A percentile compares a stretch with the other conserved stretches of the same genome.
These are phyloP conservation scores for Burhinus oedicnemus DNA, from an alignment of 2,113 vertebrate genomes.

Conservation along the genomic window DNA sequence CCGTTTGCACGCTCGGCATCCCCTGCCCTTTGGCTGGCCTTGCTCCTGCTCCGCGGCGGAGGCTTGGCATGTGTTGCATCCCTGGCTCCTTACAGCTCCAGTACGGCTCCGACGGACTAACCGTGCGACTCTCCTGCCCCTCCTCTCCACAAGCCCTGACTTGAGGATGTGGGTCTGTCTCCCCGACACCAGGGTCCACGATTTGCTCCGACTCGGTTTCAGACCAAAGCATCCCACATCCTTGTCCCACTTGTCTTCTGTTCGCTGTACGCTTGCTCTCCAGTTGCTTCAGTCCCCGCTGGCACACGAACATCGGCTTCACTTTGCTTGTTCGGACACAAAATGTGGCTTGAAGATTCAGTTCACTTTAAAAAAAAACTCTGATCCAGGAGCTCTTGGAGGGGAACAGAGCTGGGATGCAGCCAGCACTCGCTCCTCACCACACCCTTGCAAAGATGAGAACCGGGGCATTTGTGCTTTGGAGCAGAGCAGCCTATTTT, in stretches of 20 bases:
- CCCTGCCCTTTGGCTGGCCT: not conserved
- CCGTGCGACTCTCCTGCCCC: not conserved
- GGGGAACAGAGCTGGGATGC: not conserved
- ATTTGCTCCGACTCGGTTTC: not conserved
- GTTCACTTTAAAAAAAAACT: not conserved
- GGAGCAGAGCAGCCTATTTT: not conserved
- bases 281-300: rapidly evolving
- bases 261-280: not conserved
- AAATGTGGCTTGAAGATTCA: not conserved
- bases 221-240: not conserved
- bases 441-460: not conserved
- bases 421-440: not conserved
- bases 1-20: rapidly evolving
- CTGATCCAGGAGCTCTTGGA: not conserved
- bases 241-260: not conserved
- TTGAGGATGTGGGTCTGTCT: not conserved
- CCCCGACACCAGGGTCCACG: rapidly evolving
- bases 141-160: not conserved
- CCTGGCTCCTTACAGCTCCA: not conserved
- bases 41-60: rapidly evolving
- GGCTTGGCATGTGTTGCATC: not conserved
- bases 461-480: not conserved
- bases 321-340: not conserved
- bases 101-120: rapidly evolving
- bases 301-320: rapidly evolving